Evolutionary conservation across 2,888 invertebrate genomes (phyloP), one percentile per base, ranked within the genome.

Genomic region (Troides oblongomaculatus): DNA sequence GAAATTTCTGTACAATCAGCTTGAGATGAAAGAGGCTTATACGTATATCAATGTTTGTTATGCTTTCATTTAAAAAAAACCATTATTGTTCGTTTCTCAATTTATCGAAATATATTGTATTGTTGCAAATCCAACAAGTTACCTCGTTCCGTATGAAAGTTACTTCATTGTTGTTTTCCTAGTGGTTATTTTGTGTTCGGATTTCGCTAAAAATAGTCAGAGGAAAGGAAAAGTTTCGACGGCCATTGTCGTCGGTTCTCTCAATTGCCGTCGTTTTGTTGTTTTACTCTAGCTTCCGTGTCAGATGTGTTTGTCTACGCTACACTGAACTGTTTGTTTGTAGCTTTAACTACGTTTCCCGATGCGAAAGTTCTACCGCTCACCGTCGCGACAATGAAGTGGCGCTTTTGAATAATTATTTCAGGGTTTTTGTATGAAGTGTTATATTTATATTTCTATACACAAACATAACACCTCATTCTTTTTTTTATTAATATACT

Each of bases 91-190:
- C 39, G 64, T 58, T 60, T 50, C 60, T 30, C 50, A 36, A 58
- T 63, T 64, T 43, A 60, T 21, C 61, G 57, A 71, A 65, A 68
- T 59, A 53, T 17, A 65, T 18, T 50, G n/a, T 50, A 12, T 61
- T 58, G 61, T 64, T 69, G 60, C 23, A 43, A 43, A 50, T 53
- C 50, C 25, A 21, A 50, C 50, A 61, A 43, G 46, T 64, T 61
- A 43, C 21, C 43, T 56, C 61, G 64, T 69, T 65, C 46, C 62
- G 57, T 65, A 65, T 65, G 50, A 65, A 69, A 65, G 57, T 69
- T 65, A 65, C 36, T 65, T 57, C 56, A 60, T 62, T 65, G 69
- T 65, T 65, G 62, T 62, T 69, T 69, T 21, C 36, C 23, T 39
- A 53, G 62, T 62, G 57, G 57, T 43, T 64, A 56, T 68, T 63